These are phyloP conservation scores for Prionace glauca DNA, from an alignment of 2,797 vertebrate genomes.

Conservation along the genomic window DNA sequence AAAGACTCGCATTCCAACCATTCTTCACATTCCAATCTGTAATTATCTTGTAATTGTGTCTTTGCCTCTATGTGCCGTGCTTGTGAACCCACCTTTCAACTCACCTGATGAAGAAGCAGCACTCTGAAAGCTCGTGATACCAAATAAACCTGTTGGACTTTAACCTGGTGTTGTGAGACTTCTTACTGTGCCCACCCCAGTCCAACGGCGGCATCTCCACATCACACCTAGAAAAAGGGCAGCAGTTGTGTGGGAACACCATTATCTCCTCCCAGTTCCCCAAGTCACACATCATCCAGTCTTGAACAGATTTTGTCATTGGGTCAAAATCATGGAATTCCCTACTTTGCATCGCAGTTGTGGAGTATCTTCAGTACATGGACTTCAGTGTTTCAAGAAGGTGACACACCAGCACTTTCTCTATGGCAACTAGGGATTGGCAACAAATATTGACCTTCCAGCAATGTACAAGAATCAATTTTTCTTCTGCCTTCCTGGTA, in stretches of 20 bases:
- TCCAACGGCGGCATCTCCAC: no score
- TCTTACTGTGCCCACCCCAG: no score
- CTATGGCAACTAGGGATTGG: background rate
- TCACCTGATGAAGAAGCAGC: no score
- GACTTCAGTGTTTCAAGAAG: background rate
- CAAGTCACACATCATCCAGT: background rate
- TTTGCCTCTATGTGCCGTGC: no score
- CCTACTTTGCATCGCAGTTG: background rate
- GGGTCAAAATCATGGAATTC: background rate
- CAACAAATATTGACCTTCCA: background rate
- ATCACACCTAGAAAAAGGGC: background rate
- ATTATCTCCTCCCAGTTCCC: background rate
- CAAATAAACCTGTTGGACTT: no score
- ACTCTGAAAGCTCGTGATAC: no score
- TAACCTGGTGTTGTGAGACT: no score
- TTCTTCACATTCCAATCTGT: no score
- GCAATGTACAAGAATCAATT: background rate
- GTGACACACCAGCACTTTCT: background rate
- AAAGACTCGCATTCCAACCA: no score
- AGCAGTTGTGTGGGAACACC: background rate
- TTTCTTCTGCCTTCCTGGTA: background rate
- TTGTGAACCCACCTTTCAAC: no score
- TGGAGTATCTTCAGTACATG: background rate
- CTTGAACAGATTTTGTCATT: background rate
- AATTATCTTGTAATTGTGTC: no score